Evolutionary conservation across 2,888 invertebrate species (phyloP), one percentile per base, ranked within the genome.

Genomic region (Drepanosiphum platanoidis): DNA sequence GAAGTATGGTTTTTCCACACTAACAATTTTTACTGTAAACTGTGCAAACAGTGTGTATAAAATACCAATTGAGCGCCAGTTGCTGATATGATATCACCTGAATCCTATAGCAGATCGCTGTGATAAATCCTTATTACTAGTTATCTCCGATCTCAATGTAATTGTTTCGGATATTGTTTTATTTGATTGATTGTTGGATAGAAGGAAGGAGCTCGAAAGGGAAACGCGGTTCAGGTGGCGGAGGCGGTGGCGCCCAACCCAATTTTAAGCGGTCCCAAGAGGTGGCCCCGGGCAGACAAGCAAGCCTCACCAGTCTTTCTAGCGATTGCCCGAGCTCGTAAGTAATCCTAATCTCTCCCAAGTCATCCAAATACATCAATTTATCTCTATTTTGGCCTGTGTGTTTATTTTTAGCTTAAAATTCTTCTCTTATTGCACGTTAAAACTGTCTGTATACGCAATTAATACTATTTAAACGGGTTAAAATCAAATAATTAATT

Each of bases 251-350:
- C 84, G 68, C 84, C 84, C 84, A 84, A 84, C 84, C 84, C 68
- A 84, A 84, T 84, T 84, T 84, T 84, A 84, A 84, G 84, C 84
- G 84, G 84, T 84, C 84, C 84, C 84, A 84, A 84, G 84, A 84
- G 84, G 84, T 84, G 75, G 84, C 84, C 75, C 84, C 84, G 84
- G 84, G 84, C 84, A 84, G 84, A 84, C 84, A 84, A 84, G 84
- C 84, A 77, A 84, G 84, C 68, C 84, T 84, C 75, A 84, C 84
- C 75, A 84, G 84, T 77, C 84, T 84, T 84, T 84, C 84, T 84
- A 84, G 84, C 36, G 84, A 84, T 77, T 84, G 84, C 52, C 84
- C 84, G 39, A 84, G 84, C 84, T 84, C 84, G 84, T 84, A 84
- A 84, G 84, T 84, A 84, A 84, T 77, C 68, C 75, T 66, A n/a